Evolutionary conservation across 2,113 vertebrate genomes (phyloP).

Genomic region (Edolisoma coerulescens): DNA sequence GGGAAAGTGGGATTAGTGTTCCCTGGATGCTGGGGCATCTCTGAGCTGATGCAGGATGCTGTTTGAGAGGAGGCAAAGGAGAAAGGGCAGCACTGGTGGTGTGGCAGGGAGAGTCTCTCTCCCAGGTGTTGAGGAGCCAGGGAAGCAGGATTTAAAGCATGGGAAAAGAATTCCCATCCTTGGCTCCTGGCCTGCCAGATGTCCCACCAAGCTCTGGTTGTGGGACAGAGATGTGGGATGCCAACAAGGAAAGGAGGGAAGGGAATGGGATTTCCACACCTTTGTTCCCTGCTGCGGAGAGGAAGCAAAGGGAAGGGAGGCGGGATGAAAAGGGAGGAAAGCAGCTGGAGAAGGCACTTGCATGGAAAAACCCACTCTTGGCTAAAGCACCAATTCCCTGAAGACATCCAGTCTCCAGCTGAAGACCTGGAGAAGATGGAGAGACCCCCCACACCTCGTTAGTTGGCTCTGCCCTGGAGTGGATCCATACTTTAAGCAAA

Average conservation of each 20-base stretch:
- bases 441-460: fast-evolving
- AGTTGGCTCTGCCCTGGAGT: background rate
- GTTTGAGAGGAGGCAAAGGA: background rate
- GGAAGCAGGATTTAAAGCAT: background rate
- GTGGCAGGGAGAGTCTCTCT: background rate
- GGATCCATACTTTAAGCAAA: fast-evolving
- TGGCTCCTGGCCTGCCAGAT: background rate
- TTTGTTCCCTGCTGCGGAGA: fast-evolving
- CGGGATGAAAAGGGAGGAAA: background rate
- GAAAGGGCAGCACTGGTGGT: background rate
- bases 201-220: no score
- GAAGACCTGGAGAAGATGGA: background rate
- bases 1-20: fast-evolving
- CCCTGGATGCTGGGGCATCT: background rate
- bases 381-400: background rate
- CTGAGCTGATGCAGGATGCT: background rate
- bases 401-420: background rate
- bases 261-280: background rate
- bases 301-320: background rate
- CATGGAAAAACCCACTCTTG: fast-evolving
- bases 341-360: background rate
- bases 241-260: background rate
- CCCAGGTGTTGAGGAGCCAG: fast-evolving
- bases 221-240: background rate
- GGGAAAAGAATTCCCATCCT: background rate